Conservation (phyloP, 2,888 invertebrate species). For the Ochropleura plecta region DNA sequence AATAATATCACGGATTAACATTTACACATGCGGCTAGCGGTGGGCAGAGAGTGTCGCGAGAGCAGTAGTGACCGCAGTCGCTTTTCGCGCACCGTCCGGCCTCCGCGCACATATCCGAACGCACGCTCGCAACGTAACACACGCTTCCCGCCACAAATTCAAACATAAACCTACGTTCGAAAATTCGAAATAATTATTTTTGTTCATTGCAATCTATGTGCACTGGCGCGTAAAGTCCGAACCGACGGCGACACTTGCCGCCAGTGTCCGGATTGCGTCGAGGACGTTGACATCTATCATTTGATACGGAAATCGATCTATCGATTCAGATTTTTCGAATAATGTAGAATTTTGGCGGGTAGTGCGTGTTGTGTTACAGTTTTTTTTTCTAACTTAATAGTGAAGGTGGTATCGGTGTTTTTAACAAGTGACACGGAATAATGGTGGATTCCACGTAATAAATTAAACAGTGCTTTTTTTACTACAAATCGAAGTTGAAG, state of each 20-base stretch:
- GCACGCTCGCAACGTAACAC: slow-evolving; percentile 86
- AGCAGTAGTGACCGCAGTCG: slow-evolving; percentile 85
- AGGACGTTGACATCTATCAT: slow-evolving; percentile 85
- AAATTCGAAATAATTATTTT: slow-evolving; percentile 75
- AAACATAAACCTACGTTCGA: slow-evolving; percentile 79
- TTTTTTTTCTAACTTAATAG: slow-evolving; percentile 74
- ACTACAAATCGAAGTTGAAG: slow-evolving; percentile 75
- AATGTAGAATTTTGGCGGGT: slow-evolving; percentile 83
- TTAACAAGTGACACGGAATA: slow-evolving; percentile 83
- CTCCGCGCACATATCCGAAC: slow-evolving; percentile 83
- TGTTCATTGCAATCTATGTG: slow-evolving; percentile 81
- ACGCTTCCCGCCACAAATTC: slow-evolving; percentile 87
- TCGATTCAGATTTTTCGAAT: slow-evolving; percentile 79
- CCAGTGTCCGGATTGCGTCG: slow-evolving; percentile 86
- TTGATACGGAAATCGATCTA: slow-evolving; percentile 76
- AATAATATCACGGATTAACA: slow-evolving; percentile 84
- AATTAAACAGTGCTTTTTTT: slow-evolving; percentile 80
- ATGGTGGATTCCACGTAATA: slow-evolving; percentile 88
- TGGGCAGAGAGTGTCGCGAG: slow-evolving; percentile 82
- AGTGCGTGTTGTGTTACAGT: slow-evolving; percentile 78
- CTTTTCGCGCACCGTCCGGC: slow-evolving; percentile 85
- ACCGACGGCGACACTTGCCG: slow-evolving; percentile 79
- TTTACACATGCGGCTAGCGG: slow-evolving; percentile 83
- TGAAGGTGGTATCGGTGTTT: slow-evolving; percentile 86
- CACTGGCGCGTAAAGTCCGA: slow-evolving; percentile 84